Evolutionary conservation across 2,113 vertebrate species (phyloP), one percentile per base, ranked within the genome.

Genomic region (Oreochromis niloticus): DNA sequence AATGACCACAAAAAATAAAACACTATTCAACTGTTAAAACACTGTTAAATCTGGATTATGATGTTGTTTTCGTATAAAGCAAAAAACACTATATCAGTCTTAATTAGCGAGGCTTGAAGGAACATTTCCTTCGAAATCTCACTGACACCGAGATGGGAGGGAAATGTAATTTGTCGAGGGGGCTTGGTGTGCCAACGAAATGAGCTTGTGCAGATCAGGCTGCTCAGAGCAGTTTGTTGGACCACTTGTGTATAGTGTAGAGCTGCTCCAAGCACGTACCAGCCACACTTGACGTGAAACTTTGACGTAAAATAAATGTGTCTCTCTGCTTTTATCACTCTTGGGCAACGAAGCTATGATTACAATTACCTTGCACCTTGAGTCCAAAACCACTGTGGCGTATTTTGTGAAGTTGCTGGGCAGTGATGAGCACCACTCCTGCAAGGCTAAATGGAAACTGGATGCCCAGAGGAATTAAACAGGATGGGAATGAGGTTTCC

Each of bases 401-500:
- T 84, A 78, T 92, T 84, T 93, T 93, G 93, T 88, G 94, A 93
- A 93, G 93, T 85, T 94, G 90, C 94, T 95, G 95, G 94, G 36
- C 83, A 94, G 66, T 90, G 91, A 96, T 95, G 94, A 96, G 95
- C 93, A 90, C 93, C 93, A 94, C 93, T 96, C 90, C 94, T 86
- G 63, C 85, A 91, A 91, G 94, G 88, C 93, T 94, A 87, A 57
- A 85, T 55, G 89, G 93, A 94, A 96, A 96, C 83, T 85, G 91
- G 94, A 95, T 94, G 94, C 94, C 93, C 86, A 66, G 80, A 48
- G 90, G 71, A 90, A 84, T 95, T 92, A 90, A 82, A 92, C 39
- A 87, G 91, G 59, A 78, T 86, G 90, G 85, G 19, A 89, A 90
- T 94, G 87, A 97, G 94, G 90, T 96, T 97, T 96, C 95, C 95